A percentile compares a stretch with the other conserved stretches of the same genome.
These are phyloP conservation scores for Aricia agestis DNA, from an alignment of 1,140 invertebrate species.

Conservation along the genomic window DNA sequence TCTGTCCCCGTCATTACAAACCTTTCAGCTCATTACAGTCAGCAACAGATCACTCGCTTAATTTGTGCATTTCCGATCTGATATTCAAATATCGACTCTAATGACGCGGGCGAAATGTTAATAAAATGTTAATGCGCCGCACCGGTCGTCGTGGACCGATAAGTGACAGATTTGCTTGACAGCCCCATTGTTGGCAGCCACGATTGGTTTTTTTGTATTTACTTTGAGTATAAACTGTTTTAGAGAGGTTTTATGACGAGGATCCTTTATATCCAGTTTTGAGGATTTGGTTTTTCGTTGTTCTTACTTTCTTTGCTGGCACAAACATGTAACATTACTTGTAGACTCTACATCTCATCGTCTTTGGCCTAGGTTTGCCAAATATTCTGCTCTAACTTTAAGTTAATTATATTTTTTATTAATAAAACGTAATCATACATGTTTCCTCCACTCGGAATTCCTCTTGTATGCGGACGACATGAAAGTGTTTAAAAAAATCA, in stretches of 20 bases:
- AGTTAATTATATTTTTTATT: too few relatives aligned
- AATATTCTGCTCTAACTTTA: too few relatives aligned
- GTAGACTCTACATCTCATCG: too few relatives aligned
- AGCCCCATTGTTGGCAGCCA: conserved; percentile 63
- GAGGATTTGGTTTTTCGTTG: background rate
- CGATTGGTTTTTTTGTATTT: conserved; percentile 65
- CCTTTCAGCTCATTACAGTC: conserved; percentile 68
- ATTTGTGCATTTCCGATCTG: conserved; percentile 74
- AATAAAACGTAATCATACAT: too few relatives aligned
- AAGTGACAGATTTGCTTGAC: conserved; percentile 75
- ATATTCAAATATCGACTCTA: conserved; percentile 74
- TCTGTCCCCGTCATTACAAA: conserved; percentile 67
- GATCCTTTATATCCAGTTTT: background rate
- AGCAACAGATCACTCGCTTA: conserved; percentile 72
- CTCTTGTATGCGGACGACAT: too few relatives aligned
- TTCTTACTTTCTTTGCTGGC: background rate
- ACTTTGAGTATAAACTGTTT: conserved; percentile 28
- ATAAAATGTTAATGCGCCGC: conserved; percentile 73
- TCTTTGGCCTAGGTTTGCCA: too few relatives aligned
- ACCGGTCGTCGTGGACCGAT: conserved; percentile 56
- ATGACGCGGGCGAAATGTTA: conserved; percentile 72
- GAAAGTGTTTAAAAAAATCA: too few relatives aligned
- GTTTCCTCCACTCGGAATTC: too few relatives aligned
- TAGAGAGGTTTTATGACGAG: conserved; percentile 20
- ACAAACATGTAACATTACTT: too few relatives aligned